Conservation (phyloP, 2,797 vertebrate species). For the Champsocephalus esox region DNA sequence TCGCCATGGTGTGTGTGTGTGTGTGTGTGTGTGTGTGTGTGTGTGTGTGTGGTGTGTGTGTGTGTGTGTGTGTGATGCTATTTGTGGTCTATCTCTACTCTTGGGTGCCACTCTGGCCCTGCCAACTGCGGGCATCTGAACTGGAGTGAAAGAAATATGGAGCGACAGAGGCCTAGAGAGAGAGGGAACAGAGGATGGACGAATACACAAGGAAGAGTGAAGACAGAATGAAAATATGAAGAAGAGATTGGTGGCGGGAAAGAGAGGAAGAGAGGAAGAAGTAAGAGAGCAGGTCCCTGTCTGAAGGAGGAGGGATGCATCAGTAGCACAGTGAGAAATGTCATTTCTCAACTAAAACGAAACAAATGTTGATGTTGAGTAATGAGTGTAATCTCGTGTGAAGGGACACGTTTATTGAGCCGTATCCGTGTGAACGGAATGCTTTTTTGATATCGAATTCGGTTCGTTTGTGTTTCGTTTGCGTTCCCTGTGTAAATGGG, state of each 20-base stretch:
- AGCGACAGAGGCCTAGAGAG: slow-evolving; percentile 68
- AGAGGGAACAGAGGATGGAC: slow-evolving; percentile 2
- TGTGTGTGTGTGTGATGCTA: slow-evolving; percentile 4
- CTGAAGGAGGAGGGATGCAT: slow-evolving; percentile 34
- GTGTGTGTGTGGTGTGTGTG: slow-evolving; percentile 10
- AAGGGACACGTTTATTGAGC: no score
- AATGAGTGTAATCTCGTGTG: no score
- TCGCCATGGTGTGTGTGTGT: slow-evolving; percentile 9
- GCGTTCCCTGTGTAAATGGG: no score
- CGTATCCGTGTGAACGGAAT: no score
- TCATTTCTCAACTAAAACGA: no score
- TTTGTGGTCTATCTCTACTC: slow-evolving; percentile 13
- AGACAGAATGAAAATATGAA: slow-evolving; percentile 8
- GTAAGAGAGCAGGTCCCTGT: slow-evolving; percentile 7
- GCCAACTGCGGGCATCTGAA: slow-evolving; percentile 57
- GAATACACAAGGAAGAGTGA: slow-evolving; percentile 9
- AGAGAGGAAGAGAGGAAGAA: slow-evolving; percentile 6
- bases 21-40: not conserved
- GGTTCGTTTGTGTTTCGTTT: no score
- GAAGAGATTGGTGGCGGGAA: slow-evolving; percentile 13
- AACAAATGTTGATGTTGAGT: no score
- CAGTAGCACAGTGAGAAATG: slow-evolving; percentile 13
- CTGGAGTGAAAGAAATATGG: slow-evolving; percentile 72
- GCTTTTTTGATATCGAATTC: no score
- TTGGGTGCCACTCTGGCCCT: slow-evolving; percentile 57